Percentiles rank a stretch among this genome's conserved stretches.
These are phyloP conservation scores for Volucella inflata DNA, from an alignment of 2,888 invertebrate genomes.

Conservation along the genomic window DNA sequence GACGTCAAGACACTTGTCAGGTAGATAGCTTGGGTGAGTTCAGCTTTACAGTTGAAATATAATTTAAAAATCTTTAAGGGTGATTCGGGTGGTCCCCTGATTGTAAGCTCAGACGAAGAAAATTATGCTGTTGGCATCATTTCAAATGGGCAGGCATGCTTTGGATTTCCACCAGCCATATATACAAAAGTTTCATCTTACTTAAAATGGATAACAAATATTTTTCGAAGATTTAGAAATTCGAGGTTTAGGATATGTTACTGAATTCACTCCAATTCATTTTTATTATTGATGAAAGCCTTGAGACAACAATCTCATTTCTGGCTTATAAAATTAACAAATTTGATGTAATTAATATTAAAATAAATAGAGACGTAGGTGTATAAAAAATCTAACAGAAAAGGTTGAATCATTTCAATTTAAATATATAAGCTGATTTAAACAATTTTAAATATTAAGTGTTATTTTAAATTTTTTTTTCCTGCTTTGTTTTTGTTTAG, in stretches of 20 bases:
- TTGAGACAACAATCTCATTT: too few species aligned
- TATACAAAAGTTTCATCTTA: constrained; percentile 53
- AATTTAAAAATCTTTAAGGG: constrained; percentile 28
- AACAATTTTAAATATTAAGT: too few species aligned
- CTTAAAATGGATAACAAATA: constrained; percentile 35
- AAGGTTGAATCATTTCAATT: too few species aligned
- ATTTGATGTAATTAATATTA: too few species aligned
- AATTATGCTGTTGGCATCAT: constrained; percentile 61
- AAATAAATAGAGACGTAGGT: too few species aligned
- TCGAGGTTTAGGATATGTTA: constrained; percentile 28
- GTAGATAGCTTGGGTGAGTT: not conserved
- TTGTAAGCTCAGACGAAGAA: constrained; percentile 13
- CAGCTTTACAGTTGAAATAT: not conserved
- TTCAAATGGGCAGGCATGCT: constrained; percentile 61
- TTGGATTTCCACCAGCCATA: constrained; percentile 61
- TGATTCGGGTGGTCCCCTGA: constrained; percentile 64
- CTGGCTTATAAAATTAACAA: too few species aligned
- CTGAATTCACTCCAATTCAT: too few species aligned
- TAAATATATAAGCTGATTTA: too few species aligned
- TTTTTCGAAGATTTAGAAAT: constrained; percentile 20
- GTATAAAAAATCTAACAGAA: too few species aligned
- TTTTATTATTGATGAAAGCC: too few species aligned
- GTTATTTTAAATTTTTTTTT: too few species aligned
- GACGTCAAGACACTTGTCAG: constrained; percentile 62
- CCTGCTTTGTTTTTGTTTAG: too few species aligned